Base-by-base conservation (phyloP, 2,113 vertebrate species). In the Cyprinodon brontotheroides region DNA sequence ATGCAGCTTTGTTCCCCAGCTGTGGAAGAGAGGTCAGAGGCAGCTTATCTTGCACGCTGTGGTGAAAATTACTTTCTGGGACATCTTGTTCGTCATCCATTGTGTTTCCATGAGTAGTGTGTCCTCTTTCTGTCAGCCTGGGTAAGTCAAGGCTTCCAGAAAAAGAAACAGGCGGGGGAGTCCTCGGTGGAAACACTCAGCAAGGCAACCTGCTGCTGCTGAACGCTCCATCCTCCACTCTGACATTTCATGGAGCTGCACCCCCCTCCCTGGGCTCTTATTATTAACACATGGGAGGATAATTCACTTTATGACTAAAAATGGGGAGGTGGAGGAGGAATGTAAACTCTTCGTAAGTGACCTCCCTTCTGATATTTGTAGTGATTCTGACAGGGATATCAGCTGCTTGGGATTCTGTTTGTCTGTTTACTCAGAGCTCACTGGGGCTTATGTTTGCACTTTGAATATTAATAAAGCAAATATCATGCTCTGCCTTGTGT, bases 81-180 rank as follows among this genome's bases (percentile, higher is more conserved):
- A 72, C 72, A 22, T 67, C 72, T 53, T 72, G 80, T 74, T 86
- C 70, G 14, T 76, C 73, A 64, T 70, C 75, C 47, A 66, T 82
- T 87, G 86, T 87, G 80, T 70, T 77, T 61, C 71, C 61, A 38
- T 78, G 85, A 85, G 70, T 70, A 77, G 83, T 63, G 81, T 8
- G 85, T 73, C 85, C 83, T 86, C 80, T 61, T 86, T 87, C 87
- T 90, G 89, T 89, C 89, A 68, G 40, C 65, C 47, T 0, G 61
- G 79, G 74, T 82, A 39, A 86, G 78, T 74, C 68, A 71, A 61
- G 64, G 78, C 74, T 68, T 86, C 75, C 57, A 73, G 57, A 78
- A 74, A 80, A 64, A 77, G 68, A 77, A 75, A 40, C 77, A 74
- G 70, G 70, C 39, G 53, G 74, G 68, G 78, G 78, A 70, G 80